Evolutionary conservation across 2,113 vertebrate genomes (phyloP).

Genomic region (Calidris pugnax): DNA sequence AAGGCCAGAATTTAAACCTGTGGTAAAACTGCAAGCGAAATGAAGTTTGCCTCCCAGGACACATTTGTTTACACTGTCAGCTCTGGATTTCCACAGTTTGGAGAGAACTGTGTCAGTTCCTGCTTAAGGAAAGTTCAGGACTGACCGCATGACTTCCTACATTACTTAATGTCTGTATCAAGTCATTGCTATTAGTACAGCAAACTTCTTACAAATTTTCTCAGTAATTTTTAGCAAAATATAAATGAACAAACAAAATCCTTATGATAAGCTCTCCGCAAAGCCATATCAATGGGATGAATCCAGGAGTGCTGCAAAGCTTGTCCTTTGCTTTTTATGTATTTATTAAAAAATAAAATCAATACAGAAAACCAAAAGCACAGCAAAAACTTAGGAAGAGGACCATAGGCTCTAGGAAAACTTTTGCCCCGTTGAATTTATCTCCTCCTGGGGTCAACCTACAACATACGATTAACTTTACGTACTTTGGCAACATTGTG

Average conservation of each 20-base stretch:
- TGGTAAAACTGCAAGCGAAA: not conserved
- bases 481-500: not conserved
- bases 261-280: not conserved
- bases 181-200: not conserved
- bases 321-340: not conserved
- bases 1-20: not conserved
- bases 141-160: not conserved
- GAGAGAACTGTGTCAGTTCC: not conserved
- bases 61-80: not conserved
- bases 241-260: not conserved
- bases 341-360: not conserved
- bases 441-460: not conserved
- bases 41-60: not conserved
- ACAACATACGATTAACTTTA: not conserved
- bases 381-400: not conserved
- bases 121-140: not conserved
- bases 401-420: not conserved
- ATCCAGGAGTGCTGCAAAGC: not conserved
- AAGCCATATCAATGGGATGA: accelerated
- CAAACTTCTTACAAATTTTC: not conserved
- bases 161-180: not conserved
- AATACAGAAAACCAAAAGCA: not conserved
- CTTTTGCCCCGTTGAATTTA: not conserved
- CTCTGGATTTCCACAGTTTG: not conserved
- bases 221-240: not conserved